Evolutionary conservation across 2,888 invertebrate genomes (phyloP), one percentile per base, ranked within the genome.

Genomic region (Drosophila pegasa): DNA sequence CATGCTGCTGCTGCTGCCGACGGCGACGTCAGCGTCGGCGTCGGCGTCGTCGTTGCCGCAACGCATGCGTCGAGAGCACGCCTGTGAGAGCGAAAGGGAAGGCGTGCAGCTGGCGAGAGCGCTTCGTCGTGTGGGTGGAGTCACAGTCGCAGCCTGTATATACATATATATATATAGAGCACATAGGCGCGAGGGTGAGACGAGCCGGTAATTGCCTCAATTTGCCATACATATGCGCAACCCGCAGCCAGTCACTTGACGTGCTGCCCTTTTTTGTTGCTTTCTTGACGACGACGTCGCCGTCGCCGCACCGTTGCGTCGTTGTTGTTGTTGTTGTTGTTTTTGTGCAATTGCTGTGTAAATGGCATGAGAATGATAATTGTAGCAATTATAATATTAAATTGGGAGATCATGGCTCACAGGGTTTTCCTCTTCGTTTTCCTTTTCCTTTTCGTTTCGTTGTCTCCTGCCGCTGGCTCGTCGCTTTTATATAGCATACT

Each of bases 311-410:
- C n/a, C n/a, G 57, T 54, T 18, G 55, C 29, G 12, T 8, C 22
- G 27, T 3, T 8, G 45, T 25, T 12, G 48, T 25, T 18, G 60
- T 57, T 38, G 56, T 59, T 55, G 61, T 71, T 71, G 75, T 74
- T 84, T 71, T 78, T 85, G 80, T 86, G 85, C 87, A 85, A 88
- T 88, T 85, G 87, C 85, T 89, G 89, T 90, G 80, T 87, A 87
- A 87, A 88, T 89, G 88, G 89, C 87, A 90, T 87, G 90, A 86
- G 89, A 89, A 91, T 91, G 91, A 91, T 92, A 92, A 92, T 92
- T 91, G 90, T 89, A 84, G 91, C 91, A 92, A 92, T 92, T 92
- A 92, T 91, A 91, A 91, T 91, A 92, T 91, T 91, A 92, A 92
- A 91, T 92, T 91, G 91, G 90, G 88, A 90, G 90, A 92, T 91